Base-by-base conservation (phyloP, 2,797 vertebrate species). In the Pangasius mekongensis region DNA sequence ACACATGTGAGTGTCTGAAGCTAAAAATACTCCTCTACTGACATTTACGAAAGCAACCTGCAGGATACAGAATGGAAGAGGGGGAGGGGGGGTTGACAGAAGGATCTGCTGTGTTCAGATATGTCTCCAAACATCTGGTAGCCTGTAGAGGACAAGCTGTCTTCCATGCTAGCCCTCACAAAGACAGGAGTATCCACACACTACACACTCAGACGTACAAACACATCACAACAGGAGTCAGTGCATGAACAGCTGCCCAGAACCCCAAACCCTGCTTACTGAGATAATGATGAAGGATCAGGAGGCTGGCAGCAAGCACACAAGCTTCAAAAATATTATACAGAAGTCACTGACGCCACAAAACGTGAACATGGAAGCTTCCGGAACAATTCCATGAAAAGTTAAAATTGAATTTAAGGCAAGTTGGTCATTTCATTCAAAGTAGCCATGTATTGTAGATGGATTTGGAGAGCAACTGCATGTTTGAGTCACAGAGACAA, bases 271-370 rank as follows among this genome's bases (percentile, higher is more conserved):
- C 30, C 49, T 86, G 89, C 77, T 62, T 39, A 62, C 89, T 84
- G 90, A 81, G 90, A 92, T 88, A 91, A 88, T 62, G n/a, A 58
- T 39, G 66, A 47, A 60, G 64, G 16, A 83, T 54, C 60, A 74
- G 77, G 56, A 49, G 73, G 30, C 27, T 85, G 33, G 54, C 73
- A 76, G 52, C 71, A 69, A 27, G 18, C 43, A 14, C 56, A 78
- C n/a, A 39, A 1, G 27, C 27, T 27, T 60, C 56, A 60, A 30
- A 16, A 27, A 30, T 52, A 76, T 8, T 0, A 20, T 22, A 20
- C 2, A 78, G 7, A 10, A 16, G 16, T 54, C n/a, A 54, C 27
- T 0, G 11, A 58, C 30, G 3, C 22, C 33, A 14, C 1, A 60
- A 60, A 27, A 14, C 30, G 54, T 20, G 13, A 54, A 54, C 43